Evolutionary conservation across 2,113 vertebrate species (phyloP).

Genomic region (Gnathonemus longibarbis): DNA sequence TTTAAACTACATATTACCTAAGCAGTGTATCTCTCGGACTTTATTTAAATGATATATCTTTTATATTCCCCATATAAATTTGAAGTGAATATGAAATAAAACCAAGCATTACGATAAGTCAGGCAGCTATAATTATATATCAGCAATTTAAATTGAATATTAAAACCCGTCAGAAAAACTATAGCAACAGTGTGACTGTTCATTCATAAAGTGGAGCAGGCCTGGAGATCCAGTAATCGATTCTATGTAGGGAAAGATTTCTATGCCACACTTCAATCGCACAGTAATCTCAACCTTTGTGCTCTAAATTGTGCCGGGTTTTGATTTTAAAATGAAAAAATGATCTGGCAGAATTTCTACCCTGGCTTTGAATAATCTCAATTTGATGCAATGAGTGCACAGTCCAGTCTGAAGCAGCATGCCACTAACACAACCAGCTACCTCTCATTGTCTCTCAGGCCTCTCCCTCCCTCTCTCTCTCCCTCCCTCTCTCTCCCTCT

Average conservation of each 20-base stretch:
- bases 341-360: background rate
- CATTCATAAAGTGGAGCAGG: background rate
- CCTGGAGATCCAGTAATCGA: background rate
- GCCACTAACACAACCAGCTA: background rate
- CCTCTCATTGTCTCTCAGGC: background rate
- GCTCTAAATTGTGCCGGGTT: background rate
- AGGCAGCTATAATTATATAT: slow-evolving; percentile 4
- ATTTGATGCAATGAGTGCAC: background rate
- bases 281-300: slow-evolving; percentile 4
- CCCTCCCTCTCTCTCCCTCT: background rate
- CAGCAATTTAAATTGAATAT: slow-evolving; percentile 17
- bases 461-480: background rate
- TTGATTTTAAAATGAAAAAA: background rate
- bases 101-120: background rate
- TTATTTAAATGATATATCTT: background rate
- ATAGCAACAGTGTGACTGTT: background rate
- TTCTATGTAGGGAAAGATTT: slow-evolving; percentile 1
- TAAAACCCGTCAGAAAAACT: background rate
- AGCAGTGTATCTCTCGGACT: background rate
- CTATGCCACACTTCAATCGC: background rate
- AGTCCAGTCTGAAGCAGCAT: background rate
- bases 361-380: background rate
- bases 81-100: background rate
- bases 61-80: background rate
- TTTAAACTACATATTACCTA: slow-evolving; percentile 19